phyloP scores from a whole-genome alignment of 2,888 invertebrate species.

The Scaptomyza caliginosa region DNA sequence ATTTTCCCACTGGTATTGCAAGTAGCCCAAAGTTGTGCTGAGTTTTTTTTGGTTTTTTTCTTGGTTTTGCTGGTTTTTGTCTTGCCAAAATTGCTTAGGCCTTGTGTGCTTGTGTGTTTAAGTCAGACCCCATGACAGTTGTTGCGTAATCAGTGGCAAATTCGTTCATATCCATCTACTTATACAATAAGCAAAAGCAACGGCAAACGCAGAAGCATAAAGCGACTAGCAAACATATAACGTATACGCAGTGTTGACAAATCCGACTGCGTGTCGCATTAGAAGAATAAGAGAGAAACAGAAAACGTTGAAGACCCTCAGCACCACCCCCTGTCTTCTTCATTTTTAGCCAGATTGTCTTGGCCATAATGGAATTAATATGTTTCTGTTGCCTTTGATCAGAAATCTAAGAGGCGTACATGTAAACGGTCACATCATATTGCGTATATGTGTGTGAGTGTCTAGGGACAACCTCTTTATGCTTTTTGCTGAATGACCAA shows the following conservation, averaged over 20 bases:
- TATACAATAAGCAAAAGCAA: conserved; percentile 25
- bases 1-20: conserved; percentile 54
- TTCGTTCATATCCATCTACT: conserved; percentile 56
- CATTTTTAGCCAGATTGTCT: conserved; percentile 60
- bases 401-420: conserved; percentile 41
- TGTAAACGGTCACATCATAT: conserved; percentile 12
- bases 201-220: conserved; percentile 35
- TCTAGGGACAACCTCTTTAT: conserved; percentile 17
- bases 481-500: conserved; percentile 31
- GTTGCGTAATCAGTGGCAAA: conserved; percentile 72
- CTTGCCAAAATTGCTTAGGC: conserved; percentile 52
- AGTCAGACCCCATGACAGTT: conserved; percentile 51
- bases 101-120: conserved; percentile 5
- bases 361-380: conserved; percentile 73
- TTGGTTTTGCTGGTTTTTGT: conserved; percentile 9
- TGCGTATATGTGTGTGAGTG: background rate
- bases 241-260: conserved; percentile 70
- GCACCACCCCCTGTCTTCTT: conserved; percentile 10
- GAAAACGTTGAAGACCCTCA: conserved; percentile 14
- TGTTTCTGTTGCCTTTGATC: conserved; percentile 69
- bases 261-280: conserved; percentile 70
- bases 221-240: conserved; percentile 29
- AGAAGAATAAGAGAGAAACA: conserved; percentile 25
- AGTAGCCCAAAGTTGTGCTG: conserved; percentile 40
- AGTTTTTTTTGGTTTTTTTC: background rate